Evolutionary conservation across 2,797 vertebrate species (phyloP).

Genomic region (Yasuhikotakia modesta): DNA sequence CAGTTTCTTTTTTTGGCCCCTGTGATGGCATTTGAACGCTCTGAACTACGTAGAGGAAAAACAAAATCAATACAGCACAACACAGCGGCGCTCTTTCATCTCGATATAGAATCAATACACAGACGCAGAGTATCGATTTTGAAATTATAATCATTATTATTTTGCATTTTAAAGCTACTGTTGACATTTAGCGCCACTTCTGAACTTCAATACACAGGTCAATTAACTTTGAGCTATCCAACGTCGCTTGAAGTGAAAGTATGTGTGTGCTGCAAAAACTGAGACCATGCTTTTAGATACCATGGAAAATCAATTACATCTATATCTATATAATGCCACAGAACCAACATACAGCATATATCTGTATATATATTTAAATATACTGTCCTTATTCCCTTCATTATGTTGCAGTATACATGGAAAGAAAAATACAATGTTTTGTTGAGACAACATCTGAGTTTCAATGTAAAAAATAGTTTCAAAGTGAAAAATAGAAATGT

Average conservation of each 20-base stretch:
- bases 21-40: constrained; percentile 29
- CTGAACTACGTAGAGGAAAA: constrained; percentile 11
- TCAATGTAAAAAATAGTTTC: no score
- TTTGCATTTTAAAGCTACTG: constrained; percentile 34
- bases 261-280: not conserved
- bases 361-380: no score
- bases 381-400: not conserved
- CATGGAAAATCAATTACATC: not conserved
- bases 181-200: constrained; percentile 38
- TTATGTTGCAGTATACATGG: not conserved
- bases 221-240: constrained; percentile 45
- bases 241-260: constrained; percentile 18
- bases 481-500: not conserved
- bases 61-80: constrained; percentile 43
- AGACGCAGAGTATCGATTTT: constrained; percentile 30
- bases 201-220: constrained; percentile 38
- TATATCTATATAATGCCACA: no score
- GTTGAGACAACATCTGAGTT: not conserved
- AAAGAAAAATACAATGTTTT: not conserved
- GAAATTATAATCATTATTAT: constrained; percentile 42
- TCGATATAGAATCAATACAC: constrained; percentile 37
- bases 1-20: constrained; percentile 28
- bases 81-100: constrained; percentile 26
- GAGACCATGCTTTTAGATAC: not conserved
- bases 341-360: no score